Evolutionary conservation across 1,140 invertebrate genomes (phyloP).

Genomic region (Euwallacea fornicatus): DNA sequence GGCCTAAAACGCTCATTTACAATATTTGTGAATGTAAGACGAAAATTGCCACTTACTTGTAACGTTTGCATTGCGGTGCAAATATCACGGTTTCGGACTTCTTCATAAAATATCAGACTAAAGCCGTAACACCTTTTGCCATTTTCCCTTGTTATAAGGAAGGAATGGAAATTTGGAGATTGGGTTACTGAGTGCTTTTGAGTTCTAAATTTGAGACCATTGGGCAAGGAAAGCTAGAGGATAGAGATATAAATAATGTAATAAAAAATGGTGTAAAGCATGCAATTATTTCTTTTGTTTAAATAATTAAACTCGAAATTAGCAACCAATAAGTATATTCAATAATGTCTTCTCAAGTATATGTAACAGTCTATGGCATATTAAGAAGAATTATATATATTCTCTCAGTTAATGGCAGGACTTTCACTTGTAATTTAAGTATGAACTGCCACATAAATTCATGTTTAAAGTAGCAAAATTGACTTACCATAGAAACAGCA

Average conservation of each 20-base stretch:
- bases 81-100: slow-evolving; percentile 88
- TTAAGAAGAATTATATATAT: slow-evolving; percentile 39
- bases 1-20: slow-evolving; percentile 70
- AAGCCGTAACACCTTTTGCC: slow-evolving; percentile 92
- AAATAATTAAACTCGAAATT: too few relatives aligned
- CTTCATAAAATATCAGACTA: slow-evolving; percentile 93
- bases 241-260: too few relatives aligned
- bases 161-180: slow-evolving; percentile 92
- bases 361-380: too few relatives aligned
- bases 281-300: too few relatives aligned
- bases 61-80: slow-evolving; percentile 93
- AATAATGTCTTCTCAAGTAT: too few relatives aligned
- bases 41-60: slow-evolving; percentile 60
- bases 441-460: background rate
- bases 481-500: slow-evolving; percentile 86
- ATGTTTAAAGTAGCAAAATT: background rate
- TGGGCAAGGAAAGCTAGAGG: slow-evolving; percentile 86
- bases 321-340: too few relatives aligned
- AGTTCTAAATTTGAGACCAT: slow-evolving; percentile 90
- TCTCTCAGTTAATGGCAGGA: background rate
- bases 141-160: slow-evolving; percentile 96
- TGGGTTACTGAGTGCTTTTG: slow-evolving; percentile 81
- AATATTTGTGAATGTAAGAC: slow-evolving; percentile 68
- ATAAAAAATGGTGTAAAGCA: too few relatives aligned
- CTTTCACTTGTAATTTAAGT: background rate